Conservation (phyloP, 1,140 invertebrate genomes). For the Pseudachorutes palmiensis region DNA sequence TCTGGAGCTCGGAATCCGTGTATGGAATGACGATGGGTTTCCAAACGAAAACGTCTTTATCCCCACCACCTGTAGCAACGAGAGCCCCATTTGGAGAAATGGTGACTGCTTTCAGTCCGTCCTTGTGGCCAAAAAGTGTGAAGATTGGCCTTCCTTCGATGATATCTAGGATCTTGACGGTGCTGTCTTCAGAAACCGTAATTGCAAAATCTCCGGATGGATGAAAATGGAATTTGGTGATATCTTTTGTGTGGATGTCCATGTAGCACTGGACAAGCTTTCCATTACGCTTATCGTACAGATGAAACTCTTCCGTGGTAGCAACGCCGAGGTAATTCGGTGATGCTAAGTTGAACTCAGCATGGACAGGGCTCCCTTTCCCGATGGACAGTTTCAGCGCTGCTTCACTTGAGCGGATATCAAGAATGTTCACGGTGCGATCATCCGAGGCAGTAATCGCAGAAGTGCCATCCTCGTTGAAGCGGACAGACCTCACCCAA, state of each 20-base stretch:
- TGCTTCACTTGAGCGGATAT: conserved; percentile 15
- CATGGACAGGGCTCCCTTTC: conserved; percentile 17
- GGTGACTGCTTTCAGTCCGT: conserved; percentile 16
- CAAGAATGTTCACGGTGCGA: conserved; percentile 24
- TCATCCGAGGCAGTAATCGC: conserved; percentile 28
- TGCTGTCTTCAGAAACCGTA: conserved; percentile 26
- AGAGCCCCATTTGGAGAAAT: conserved; percentile 18
- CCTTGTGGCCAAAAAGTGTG: conserved; percentile 27
- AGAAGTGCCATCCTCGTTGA: conserved; percentile 20
- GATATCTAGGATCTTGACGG: conserved; percentile 34
- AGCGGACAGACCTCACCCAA: conserved; percentile 34
- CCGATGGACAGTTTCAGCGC: not conserved
- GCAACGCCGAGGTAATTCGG: conserved; percentile 24
- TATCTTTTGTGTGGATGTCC: conserved; percentile 16
- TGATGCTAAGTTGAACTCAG: conserved; percentile 30
- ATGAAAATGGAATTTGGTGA: conserved; percentile 29
- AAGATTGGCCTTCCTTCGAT: conserved; percentile 34
- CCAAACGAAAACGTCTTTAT: conserved; percentile 24
- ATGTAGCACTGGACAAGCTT: conserved; percentile 27
- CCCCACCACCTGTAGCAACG: conserved; percentile 39
- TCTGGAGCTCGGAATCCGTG: conserved; percentile 25
- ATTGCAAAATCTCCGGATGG: conserved; percentile 33
- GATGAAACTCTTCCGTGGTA: conserved; percentile 17
- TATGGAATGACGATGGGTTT: conserved; percentile 14
- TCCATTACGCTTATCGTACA: conserved; percentile 24